Conservation (phyloP, 2,888 invertebrate genomes). For the Tryphoninae sp. region DNA sequence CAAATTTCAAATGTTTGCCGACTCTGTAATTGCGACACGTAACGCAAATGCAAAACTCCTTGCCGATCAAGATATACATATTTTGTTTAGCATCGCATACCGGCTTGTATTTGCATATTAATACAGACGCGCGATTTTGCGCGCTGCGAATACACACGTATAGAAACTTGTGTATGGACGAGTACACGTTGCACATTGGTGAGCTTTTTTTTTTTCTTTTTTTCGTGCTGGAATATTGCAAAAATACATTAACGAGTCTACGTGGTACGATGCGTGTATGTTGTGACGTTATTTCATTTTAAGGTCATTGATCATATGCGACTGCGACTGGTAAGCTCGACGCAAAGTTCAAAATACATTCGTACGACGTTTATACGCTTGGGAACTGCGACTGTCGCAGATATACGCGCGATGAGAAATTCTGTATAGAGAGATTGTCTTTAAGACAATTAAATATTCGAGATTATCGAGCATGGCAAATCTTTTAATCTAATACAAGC, state of each 20-base stretch:
- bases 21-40: conserved; percentile 67
- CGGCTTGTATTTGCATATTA: conserved; percentile 60
- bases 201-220: no score
- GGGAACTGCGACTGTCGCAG: no score
- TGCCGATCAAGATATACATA: conserved; percentile 63
- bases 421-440: no score
- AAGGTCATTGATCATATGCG: conserved; percentile 69
- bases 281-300: conserved; percentile 62
- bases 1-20: conserved; percentile 62
- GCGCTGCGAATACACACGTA: conserved; percentile 22
- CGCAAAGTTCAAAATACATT: conserved; percentile 61
- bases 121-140: conserved; percentile 51
- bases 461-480: no score
- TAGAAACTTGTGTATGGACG: background rate
- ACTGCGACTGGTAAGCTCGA: conserved; percentile 35
- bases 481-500: no score
- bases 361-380: conserved; percentile 16
- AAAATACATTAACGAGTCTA: background rate
- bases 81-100: conserved; percentile 63
- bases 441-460: no score
- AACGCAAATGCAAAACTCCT: conserved; percentile 65
- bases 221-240: background rate
- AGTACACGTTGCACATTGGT: background rate
- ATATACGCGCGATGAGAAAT: no score
- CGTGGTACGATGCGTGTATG: background rate